A percentile compares a stretch with the other conserved stretches of the same genome.
phyloP scores from a whole-genome alignment of 2,888 invertebrate species.

The Sphaerophoria taeniata region DNA sequence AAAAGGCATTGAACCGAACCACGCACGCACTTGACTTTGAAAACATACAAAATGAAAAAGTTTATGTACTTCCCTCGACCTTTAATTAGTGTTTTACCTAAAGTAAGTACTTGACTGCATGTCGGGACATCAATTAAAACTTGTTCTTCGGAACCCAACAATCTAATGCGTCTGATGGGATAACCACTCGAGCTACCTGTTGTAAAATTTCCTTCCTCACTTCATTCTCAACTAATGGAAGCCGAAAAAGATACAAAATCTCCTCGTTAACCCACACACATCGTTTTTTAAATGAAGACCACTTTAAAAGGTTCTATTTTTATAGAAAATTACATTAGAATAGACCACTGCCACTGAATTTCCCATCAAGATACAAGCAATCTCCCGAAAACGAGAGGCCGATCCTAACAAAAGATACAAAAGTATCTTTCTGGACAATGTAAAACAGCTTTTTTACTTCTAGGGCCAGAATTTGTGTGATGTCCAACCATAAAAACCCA shows the following conservation, averaged over 20 bases:
- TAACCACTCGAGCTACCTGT: conserved; percentile 52
- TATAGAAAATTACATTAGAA: conserved; percentile 45
- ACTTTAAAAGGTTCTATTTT: conserved; percentile 40
- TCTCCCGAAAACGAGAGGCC: not conserved
- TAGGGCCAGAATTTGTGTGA: not conserved
- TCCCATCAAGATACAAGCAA: conserved; percentile 2
- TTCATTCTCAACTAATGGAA: not conserved
- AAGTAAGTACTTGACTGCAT: conserved; percentile 45
- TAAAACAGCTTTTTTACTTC: not conserved
- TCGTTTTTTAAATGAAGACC: conserved; percentile 25
- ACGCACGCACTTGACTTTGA: conserved; percentile 51
- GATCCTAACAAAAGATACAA: conserved; percentile 33
- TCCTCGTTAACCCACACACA: conserved; percentile 49
- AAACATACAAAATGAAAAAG: conserved; percentile 11
- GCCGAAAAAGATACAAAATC: conserved; percentile 17
- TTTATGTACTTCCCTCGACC: conserved; percentile 19
- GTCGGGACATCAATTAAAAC: conserved; percentile 63
- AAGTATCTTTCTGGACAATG: conserved; percentile 36
- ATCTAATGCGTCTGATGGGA: conserved; percentile 26
- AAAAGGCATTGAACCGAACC: not conserved
- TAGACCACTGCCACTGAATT: conserved; percentile 43
- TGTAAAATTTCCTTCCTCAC: conserved; percentile 25
- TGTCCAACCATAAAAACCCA: not conserved
- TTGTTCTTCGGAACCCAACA: not conserved
- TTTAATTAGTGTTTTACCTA: conserved; percentile 47